A percentile compares a stretch with the other conserved stretches of the same genome.
phyloP scores from a whole-genome alignment of 2,113 vertebrate genomes.

The Excalfactoria chinensis region DNA sequence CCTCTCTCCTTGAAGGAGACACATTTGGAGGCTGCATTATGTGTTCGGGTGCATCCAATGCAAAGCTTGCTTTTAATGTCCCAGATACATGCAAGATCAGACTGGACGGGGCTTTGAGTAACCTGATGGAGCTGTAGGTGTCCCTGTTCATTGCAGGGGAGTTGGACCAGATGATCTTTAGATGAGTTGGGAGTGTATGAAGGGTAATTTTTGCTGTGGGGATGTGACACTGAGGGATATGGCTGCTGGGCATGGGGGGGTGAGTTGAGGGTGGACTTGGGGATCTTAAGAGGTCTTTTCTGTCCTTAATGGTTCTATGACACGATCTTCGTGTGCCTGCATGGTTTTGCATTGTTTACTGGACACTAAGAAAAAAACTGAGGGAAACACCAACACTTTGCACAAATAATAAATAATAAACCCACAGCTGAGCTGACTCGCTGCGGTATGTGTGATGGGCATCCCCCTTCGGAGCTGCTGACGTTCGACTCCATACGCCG shows the following conservation, averaged over 20 bases:
- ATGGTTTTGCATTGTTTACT: background rate
- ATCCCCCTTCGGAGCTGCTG: background rate
- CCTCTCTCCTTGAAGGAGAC: background rate
- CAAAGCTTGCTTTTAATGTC: background rate
- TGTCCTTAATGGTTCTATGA: background rate
- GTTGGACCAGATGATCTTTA: too few relatives aligned
- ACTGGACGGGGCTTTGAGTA: too few relatives aligned
- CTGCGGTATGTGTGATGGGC: background rate
- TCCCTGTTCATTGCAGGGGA: too few relatives aligned
- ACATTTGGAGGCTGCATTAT: background rate
- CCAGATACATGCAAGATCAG: too few relatives aligned
- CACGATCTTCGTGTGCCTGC: background rate
- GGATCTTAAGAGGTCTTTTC: too few relatives aligned
- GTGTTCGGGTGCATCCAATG: background rate
- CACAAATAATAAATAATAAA: background rate
- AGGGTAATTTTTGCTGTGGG: too few relatives aligned
- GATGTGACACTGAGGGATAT: too few relatives aligned
- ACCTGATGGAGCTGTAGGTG: too few relatives aligned
- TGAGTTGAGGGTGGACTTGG: too few relatives aligned
- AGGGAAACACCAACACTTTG: background rate
- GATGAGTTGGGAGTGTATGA: too few relatives aligned
- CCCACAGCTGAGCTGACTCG: background rate
- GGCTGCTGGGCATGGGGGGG: too few relatives aligned
- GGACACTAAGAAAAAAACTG: background rate
- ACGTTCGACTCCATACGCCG: too few relatives aligned